Conservation (phyloP, 2,797 vertebrate genomes). For the Dallia pectoralis region DNA sequence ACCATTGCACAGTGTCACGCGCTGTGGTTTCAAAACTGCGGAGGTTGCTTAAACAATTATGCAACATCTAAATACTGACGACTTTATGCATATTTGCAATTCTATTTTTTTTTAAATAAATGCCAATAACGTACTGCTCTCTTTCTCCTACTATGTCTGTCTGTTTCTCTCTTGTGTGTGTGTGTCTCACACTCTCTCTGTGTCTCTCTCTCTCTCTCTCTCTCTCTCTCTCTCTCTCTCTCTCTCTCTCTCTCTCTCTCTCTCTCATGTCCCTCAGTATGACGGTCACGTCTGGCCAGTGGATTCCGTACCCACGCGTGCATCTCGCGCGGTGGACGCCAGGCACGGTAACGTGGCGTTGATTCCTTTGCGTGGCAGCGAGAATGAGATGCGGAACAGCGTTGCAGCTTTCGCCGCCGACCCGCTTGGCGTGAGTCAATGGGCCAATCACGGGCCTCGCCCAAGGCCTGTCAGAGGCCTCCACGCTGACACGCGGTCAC, state of each 20-base stretch:
- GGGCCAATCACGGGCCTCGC: constrained; percentile 67
- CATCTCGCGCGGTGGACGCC: constrained; percentile 70
- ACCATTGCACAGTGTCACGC: too few relatives aligned
- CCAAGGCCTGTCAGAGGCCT: constrained; percentile 50
- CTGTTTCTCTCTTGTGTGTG: not conserved
- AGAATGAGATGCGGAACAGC: constrained; percentile 95
- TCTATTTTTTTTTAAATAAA: not conserved
- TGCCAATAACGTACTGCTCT: not conserved
- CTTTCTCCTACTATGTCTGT: not conserved
- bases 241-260: not conserved
- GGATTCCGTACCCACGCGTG: constrained; percentile 66
- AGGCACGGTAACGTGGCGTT: constrained; percentile 88
- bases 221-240: not conserved
- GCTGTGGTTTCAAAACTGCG: too few relatives aligned
- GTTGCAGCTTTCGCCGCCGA: constrained; percentile 88
- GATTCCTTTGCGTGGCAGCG: constrained; percentile 90
- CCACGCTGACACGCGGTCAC: constrained; percentile 55
- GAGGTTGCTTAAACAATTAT: too few relatives aligned
- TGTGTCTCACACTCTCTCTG: not conserved
- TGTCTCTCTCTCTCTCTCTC: not conserved
- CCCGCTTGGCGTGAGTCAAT: constrained; percentile 85
- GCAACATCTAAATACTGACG: too few relatives aligned
- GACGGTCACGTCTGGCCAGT: constrained; percentile 84
- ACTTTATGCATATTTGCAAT: too few relatives aligned
- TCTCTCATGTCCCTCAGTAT: constrained; percentile 58